These are phyloP conservation scores for Calephelis virginiensis DNA, from an alignment of 1,140 invertebrate genomes.

Conservation along the genomic window DNA sequence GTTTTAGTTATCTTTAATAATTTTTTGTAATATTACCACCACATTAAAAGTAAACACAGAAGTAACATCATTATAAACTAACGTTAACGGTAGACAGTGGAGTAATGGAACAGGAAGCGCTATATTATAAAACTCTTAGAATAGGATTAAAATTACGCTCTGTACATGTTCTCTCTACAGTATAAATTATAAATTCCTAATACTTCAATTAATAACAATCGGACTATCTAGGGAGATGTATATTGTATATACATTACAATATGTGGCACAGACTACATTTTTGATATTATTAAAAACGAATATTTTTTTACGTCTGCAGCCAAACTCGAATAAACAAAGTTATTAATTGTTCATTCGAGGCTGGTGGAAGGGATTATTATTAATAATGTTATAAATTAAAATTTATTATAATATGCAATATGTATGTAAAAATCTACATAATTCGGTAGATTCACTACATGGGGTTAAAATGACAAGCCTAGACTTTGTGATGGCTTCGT, in stretches of 20 bases:
- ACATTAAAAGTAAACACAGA: not conserved
- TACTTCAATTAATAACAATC: slow-evolving; percentile 72
- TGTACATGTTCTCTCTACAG: slow-evolving; percentile 60
- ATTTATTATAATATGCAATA: not conserved
- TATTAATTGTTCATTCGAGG: not conserved
- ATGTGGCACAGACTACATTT: slow-evolving; percentile 69
- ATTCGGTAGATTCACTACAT: slow-evolving; percentile 11
- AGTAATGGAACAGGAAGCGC: slow-evolving; percentile 65
- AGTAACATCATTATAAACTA: slow-evolving; percentile 15
- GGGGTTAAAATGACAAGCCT: not conserved
- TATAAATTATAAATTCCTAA: slow-evolving; percentile 67
- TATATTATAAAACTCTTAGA: slow-evolving; percentile 63
- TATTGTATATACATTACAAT: slow-evolving; percentile 67
- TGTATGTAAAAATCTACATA: not conserved
- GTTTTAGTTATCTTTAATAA: no score
- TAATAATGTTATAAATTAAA: slow-evolving; percentile 20
- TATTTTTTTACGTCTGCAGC: slow-evolving; percentile 15
- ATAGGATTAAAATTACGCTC: slow-evolving; percentile 56
- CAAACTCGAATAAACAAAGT: slow-evolving; percentile 9
- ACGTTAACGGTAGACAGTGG: slow-evolving; percentile 53
- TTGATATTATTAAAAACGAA: slow-evolving; percentile 26
- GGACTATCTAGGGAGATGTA: slow-evolving; percentile 69
- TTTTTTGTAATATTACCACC: not conserved
- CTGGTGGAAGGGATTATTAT: slow-evolving; percentile 18
- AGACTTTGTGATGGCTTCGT: no score